Percentiles rank a stretch among this genome's conserved stretches.
phyloP scores from a whole-genome alignment of 2,888 invertebrate genomes.

The Podotricha telesiphe region DNA sequence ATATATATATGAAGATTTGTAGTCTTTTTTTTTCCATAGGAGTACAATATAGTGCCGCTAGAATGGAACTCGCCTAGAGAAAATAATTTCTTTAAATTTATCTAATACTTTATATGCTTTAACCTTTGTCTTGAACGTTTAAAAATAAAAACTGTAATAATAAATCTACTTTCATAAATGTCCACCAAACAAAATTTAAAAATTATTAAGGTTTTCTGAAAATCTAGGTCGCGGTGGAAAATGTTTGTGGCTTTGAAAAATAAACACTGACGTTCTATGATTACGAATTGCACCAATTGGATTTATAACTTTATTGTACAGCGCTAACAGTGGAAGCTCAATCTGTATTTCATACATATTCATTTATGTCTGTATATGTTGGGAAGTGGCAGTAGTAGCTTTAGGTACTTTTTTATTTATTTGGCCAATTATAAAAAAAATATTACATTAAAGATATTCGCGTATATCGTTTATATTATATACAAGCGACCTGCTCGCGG shows the following conservation, averaged over 20 bases:
- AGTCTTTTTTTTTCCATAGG: not conserved
- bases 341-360: constrained; percentile 5
- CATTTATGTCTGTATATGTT: not conserved
- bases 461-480: no score
- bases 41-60: not conserved
- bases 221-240: constrained; percentile 29
- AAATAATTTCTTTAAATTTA: not conserved
- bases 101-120: not conserved
- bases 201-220: constrained; percentile 18
- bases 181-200: constrained; percentile 4
- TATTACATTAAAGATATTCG: not conserved
- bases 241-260: constrained; percentile 32
- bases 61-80: not conserved
- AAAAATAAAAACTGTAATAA: not conserved
- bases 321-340: not conserved
- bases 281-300: constrained; percentile 31
- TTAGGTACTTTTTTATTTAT: not conserved
- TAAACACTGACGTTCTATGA: constrained; percentile 29
- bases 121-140: not conserved
- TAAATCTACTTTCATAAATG: constrained; percentile 3
- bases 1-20: no score
- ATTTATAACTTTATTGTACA: constrained; percentile 23
- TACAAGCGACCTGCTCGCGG: no score
- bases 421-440: not conserved
- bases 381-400: not conserved